These are phyloP conservation scores for Euclidia mi DNA, from an alignment of 2,888 invertebrate genomes.

Conservation along the genomic window DNA sequence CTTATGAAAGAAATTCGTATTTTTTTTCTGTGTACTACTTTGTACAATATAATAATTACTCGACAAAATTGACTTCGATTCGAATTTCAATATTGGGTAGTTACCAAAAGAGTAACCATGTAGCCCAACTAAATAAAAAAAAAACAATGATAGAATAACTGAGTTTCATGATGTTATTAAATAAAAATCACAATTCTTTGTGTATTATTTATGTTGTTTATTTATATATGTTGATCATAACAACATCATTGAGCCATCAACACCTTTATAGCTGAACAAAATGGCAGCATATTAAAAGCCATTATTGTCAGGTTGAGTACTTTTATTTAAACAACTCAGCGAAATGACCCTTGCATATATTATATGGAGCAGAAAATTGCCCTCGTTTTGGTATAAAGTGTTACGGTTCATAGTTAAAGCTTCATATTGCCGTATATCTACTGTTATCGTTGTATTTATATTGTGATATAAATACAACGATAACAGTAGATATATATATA, in stretches of 20 bases:
- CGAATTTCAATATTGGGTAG: no score
- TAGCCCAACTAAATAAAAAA: no score
- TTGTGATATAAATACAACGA: slow-evolving; percentile 5
- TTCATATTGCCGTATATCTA: neutral
- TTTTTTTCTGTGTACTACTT: no score
- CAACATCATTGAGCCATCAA: neutral
- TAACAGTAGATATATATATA: neutral
- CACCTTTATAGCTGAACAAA: slow-evolving; percentile 6
- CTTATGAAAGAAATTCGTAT: no score
- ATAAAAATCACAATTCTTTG: no score
- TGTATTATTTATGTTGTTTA: no score
- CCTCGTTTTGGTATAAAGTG: slow-evolving; percentile 11
- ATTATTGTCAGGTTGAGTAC: slow-evolving; percentile 5
- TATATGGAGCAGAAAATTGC: slow-evolving; percentile 30
- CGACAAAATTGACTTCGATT: no score
- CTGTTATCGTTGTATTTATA: slow-evolving; percentile 2
- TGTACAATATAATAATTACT: no score
- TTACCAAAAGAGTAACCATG: no score
- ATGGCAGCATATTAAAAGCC: slow-evolving; percentile 3
- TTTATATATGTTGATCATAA: no score
- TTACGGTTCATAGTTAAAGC: slow-evolving; percentile 20
- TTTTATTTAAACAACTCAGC: slow-evolving; percentile 19
- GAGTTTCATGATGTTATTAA: no score
- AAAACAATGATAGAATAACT: no score
- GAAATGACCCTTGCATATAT: slow-evolving; percentile 17